phyloP scores from a whole-genome alignment of 2,888 invertebrate species.

The Molanna angustata region DNA sequence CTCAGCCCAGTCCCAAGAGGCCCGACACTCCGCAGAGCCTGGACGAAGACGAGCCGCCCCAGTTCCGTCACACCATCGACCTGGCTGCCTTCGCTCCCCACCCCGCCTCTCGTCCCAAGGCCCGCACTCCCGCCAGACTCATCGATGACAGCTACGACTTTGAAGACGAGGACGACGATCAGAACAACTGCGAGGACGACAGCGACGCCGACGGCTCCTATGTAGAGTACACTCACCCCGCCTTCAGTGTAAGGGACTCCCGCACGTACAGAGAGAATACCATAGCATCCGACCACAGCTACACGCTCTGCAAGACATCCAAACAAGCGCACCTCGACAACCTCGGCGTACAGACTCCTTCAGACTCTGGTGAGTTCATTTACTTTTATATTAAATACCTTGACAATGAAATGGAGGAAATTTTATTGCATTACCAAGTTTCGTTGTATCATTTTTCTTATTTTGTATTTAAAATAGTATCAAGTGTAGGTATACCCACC shows the following conservation, averaged over 20 bases:
- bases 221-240: constrained; percentile 27
- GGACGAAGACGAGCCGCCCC: constrained; percentile 44
- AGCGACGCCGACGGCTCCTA: constrained; percentile 29
- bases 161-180: constrained; percentile 33
- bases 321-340: constrained; percentile 57
- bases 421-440: too few species aligned
- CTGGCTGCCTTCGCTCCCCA: constrained; percentile 42
- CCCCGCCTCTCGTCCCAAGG: constrained; percentile 36
- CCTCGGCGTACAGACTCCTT: constrained; percentile 81
- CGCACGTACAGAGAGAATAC: constrained; percentile 36
- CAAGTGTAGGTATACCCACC: too few species aligned
- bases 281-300: constrained; percentile 64
- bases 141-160: constrained; percentile 36
- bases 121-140: constrained; percentile 37
- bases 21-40: constrained; percentile 51
- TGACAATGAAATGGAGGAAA: too few species aligned
- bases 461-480: too few species aligned
- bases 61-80: constrained; percentile 51
- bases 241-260: constrained; percentile 22
- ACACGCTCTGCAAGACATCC: constrained; percentile 59
- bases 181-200: constrained; percentile 36
- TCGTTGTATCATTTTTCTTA: too few species aligned
- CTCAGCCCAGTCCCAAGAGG: constrained; percentile 34
- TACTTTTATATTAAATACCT: background rate
- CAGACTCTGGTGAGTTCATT: constrained; percentile 77